Conservation (phyloP, 1,140 invertebrate species). For the Globodera rostochiensis region DNA sequence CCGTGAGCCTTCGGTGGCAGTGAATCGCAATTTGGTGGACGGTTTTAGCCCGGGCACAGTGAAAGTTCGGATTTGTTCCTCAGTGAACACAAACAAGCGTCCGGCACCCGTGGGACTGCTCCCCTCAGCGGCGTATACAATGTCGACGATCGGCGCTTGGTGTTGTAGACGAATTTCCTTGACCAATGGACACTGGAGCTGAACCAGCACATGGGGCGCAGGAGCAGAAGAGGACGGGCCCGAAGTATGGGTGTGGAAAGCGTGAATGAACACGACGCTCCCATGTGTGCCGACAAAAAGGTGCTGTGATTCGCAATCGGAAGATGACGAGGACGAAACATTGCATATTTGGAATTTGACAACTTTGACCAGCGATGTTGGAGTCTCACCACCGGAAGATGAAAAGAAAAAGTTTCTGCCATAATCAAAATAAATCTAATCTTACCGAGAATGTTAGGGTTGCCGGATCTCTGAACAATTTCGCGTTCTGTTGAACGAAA, state of each 20-base stretch:
- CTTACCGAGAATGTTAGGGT: slow-evolving; percentile 35
- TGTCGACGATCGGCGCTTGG: slow-evolving; percentile 43
- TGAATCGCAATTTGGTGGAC: slow-evolving; percentile 35
- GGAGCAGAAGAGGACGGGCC: background rate
- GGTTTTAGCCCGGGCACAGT: slow-evolving; percentile 39
- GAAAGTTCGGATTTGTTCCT: slow-evolving; percentile 52
- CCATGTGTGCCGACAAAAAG: slow-evolving; percentile 46
- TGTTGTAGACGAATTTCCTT: slow-evolving; percentile 46
- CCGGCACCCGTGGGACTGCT: background rate
- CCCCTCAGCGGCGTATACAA: slow-evolving; percentile 22
- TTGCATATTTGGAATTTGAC: slow-evolving; percentile 24
- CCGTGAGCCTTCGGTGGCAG: slow-evolving; percentile 43
- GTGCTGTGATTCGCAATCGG: slow-evolving; percentile 24
- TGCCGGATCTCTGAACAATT: slow-evolving; percentile 34
- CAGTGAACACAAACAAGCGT: slow-evolving; percentile 46
- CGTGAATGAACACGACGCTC: slow-evolving; percentile 43
- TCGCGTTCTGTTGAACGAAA: slow-evolving; percentile 39
- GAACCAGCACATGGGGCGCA: background rate
- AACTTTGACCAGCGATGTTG: slow-evolving; percentile 33
- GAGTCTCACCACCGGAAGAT: slow-evolving; percentile 41
- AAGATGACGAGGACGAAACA: slow-evolving; percentile 8
- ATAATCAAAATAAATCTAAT: background rate
- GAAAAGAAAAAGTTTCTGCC: background rate
- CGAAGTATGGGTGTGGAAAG: slow-evolving; percentile 14
- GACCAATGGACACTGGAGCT: slow-evolving; percentile 38